Evolutionary conservation across 2,113 vertebrate genomes (phyloP), one percentile per base, ranked within the genome.

Genomic region (Phalacrocorax brasilianus): DNA sequence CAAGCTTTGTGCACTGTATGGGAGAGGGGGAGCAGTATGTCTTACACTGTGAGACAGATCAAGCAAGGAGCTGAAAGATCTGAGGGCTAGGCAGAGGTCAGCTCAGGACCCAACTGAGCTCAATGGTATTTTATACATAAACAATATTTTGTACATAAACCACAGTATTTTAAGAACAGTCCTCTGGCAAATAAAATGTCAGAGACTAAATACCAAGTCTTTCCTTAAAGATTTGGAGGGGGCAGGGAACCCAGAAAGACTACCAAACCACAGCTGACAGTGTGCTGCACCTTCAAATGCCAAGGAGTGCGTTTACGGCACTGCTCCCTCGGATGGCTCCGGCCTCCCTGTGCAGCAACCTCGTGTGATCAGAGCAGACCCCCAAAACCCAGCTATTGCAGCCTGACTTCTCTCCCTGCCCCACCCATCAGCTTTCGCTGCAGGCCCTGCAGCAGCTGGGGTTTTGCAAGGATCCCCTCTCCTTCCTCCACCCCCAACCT

Each of bases 11-110:
- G 74, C 21, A 50, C 50, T 59, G 21, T 15, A 49, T n/a, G 27
- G 65, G 50, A 92, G 55, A 84, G 53, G 40, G 40, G 71, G 66
- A 93, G 80, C 63, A 88, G 71, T 4, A 6, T 49, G 58, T 74
- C 74, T 72, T 55, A 58, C 80, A 67, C 62, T 53, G 59, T 30
- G 53, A 89, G 71, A 85, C 71, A 44, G 68, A 67, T 56, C 55
- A 66, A 70, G 88, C 49, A 72, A 63, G 55, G 65, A 91, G 72
- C 83, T 72, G 58, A 45, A 86, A 90, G 33, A 79, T 84, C 85
- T 88, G 72, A 27, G 26, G 65, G 53, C 80, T 87, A 67, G 72
- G 49, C 79, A 89, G 86, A 82, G 95, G 82, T 94, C 94, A 92
- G 8, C 68, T 93, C 86, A 70, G 93, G 94, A 94, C 75, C 79